phyloP scores from a whole-genome alignment of 2,113 vertebrate genomes.

The Clupea harengus region DNA sequence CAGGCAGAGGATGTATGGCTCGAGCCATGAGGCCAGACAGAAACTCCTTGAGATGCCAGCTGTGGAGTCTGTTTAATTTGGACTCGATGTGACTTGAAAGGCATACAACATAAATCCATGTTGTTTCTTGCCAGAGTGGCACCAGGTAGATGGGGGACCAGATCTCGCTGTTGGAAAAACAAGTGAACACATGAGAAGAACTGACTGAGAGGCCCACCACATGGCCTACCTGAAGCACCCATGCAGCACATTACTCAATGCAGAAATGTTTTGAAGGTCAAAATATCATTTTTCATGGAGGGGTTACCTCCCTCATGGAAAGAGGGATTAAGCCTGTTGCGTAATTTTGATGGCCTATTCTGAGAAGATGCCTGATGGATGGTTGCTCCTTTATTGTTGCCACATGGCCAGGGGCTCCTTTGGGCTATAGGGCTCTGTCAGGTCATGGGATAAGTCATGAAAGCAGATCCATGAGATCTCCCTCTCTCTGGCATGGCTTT shows the following conservation, averaged over 20 bases:
- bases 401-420: conserved; percentile 33
- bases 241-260: not conserved
- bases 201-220: not conserved
- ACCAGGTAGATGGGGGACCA: not conserved
- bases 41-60: conserved; percentile 32
- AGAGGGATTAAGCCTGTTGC: not conserved
- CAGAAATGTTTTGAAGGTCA: not conserved
- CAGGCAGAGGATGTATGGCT: not conserved
- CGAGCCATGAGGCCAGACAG: conserved; percentile 7
- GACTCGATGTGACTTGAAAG: not conserved
- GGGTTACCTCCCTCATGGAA: not conserved
- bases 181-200: not conserved
- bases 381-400: conserved; percentile 43
- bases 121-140: not conserved
- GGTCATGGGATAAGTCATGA: not conserved
- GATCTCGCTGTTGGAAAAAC: not conserved
- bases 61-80: not conserved
- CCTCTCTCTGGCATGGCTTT: conserved; percentile 30
- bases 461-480: not conserved
- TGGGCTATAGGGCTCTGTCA: conserved; percentile 10
- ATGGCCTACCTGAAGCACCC: not conserved
- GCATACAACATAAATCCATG: conserved; percentile 25
- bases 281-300: not conserved
- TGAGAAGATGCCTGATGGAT: conserved; percentile 32
- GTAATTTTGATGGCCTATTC: conserved; percentile 31